phyloP scores from a whole-genome alignment of 2,888 invertebrate species.

The Apocheima hispidaria region DNA sequence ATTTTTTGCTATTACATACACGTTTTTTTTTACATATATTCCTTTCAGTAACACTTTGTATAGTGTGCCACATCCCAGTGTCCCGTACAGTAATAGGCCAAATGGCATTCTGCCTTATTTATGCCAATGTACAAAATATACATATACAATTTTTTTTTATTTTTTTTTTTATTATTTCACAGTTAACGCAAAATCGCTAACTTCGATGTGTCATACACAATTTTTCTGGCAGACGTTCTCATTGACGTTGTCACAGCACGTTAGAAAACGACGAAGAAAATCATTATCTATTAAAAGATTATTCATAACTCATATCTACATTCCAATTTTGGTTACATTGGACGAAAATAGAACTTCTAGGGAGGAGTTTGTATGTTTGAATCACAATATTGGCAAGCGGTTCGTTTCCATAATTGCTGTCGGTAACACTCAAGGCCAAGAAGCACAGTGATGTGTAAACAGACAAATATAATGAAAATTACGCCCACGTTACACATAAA shows the following conservation, averaged over 20 bases:
- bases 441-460: constrained; percentile 50
- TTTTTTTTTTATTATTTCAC: neutral
- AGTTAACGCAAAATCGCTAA: constrained; percentile 4
- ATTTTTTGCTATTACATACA: too few species aligned
- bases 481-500: neutral
- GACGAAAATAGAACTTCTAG: constrained; percentile 60
- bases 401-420: constrained; percentile 59
- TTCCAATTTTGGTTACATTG: constrained; percentile 65
- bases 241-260: constrained; percentile 39
- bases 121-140: too few species aligned
- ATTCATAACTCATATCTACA: constrained; percentile 47
- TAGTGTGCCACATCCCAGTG: too few species aligned
- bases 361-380: constrained; percentile 66
- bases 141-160: too few species aligned
- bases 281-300: constrained; percentile 33
- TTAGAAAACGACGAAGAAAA: constrained; percentile 32
- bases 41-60: too few species aligned
- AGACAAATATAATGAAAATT: constrained; percentile 40
- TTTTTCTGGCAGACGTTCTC: constrained; percentile 6
- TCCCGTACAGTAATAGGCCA: too few species aligned
- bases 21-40: too few species aligned
- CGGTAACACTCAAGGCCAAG: constrained; percentile 61
- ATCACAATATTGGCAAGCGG: constrained; percentile 76
- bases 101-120: too few species aligned
- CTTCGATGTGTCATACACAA: constrained; percentile 11